These are phyloP conservation scores for Hyppa rectilinea DNA, from an alignment of 2,888 invertebrate genomes.

Conservation along the genomic window DNA sequence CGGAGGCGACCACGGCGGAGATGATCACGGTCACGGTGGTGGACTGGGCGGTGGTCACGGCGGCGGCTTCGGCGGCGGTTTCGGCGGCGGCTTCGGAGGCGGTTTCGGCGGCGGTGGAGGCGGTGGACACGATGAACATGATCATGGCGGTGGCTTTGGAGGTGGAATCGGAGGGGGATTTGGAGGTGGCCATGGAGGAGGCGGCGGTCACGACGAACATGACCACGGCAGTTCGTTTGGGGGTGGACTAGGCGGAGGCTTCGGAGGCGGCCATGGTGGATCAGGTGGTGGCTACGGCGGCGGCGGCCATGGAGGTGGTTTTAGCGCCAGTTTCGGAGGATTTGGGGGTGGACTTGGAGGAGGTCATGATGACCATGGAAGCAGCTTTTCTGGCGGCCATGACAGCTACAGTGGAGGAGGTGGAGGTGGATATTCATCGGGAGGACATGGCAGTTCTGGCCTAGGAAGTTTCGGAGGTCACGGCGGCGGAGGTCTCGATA, in stretches of 20 bases:
- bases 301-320: constrained; percentile 64
- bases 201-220: constrained; percentile 67
- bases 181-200: constrained; percentile 73
- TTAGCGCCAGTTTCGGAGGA: constrained; percentile 65
- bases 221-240: constrained; percentile 54
- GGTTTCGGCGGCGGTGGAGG: constrained; percentile 68
- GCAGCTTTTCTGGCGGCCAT: constrained; percentile 65
- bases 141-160: constrained; percentile 67
- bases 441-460: constrained; percentile 61
- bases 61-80: constrained; percentile 67
- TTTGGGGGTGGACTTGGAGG: constrained; percentile 67
- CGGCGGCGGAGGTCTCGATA: constrained; percentile 67
- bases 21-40: constrained; percentile 67
- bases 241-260: constrained; percentile 61
- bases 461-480: constrained; percentile 67
- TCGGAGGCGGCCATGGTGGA: constrained; percentile 57
- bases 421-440: constrained; percentile 63
- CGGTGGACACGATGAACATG: constrained; percentile 69
- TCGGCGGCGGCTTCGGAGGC: constrained; percentile 63
- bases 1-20: constrained; percentile 64
- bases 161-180: constrained; percentile 64
- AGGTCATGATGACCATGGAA: constrained; percentile 68
- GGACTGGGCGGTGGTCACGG: constrained; percentile 65
- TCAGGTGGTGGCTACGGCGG: constrained; percentile 61
- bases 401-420: constrained; percentile 67